Conservation (phyloP, 2,113 vertebrate genomes). For the Suncus etruscus region DNA sequence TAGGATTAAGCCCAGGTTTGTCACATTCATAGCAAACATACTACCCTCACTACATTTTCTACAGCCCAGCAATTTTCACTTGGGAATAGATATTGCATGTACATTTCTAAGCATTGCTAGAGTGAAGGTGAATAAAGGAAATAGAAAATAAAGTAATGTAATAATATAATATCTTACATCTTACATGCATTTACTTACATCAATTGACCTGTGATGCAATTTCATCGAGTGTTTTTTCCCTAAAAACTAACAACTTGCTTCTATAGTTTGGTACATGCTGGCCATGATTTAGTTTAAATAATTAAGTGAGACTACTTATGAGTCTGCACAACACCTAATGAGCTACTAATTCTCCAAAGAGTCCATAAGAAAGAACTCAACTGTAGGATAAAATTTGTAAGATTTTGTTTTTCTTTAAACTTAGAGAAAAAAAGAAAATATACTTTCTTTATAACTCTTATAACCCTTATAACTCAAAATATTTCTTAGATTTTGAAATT, state of each 20-base stretch:
- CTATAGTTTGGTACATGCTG: neutral
- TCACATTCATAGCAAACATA: no score
- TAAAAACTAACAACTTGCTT: neutral
- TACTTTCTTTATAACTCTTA: neutral
- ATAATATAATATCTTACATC: neutral
- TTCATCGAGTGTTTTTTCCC: neutral
- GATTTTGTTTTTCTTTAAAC: neutral
- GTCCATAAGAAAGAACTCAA: neutral
- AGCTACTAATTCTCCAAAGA: neutral
- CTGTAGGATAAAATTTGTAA: neutral
- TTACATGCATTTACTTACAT: neutral
- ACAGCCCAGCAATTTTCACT: neutral
- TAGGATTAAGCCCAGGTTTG: no score
- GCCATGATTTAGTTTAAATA: neutral
- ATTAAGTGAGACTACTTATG: neutral
- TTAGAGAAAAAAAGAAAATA: neutral
- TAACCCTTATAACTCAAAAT: slow-evolving; percentile 33
- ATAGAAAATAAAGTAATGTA: neutral
- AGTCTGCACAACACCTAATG: neutral
- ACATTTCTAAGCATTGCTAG: neutral
- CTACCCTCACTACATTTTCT: no score
- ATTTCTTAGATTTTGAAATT: neutral
- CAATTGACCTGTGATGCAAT: neutral
- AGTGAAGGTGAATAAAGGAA: neutral
- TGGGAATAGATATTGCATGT: neutral